phyloP scores from a whole-genome alignment of 1,140 invertebrate species.

The Lineus longissimus region DNA sequence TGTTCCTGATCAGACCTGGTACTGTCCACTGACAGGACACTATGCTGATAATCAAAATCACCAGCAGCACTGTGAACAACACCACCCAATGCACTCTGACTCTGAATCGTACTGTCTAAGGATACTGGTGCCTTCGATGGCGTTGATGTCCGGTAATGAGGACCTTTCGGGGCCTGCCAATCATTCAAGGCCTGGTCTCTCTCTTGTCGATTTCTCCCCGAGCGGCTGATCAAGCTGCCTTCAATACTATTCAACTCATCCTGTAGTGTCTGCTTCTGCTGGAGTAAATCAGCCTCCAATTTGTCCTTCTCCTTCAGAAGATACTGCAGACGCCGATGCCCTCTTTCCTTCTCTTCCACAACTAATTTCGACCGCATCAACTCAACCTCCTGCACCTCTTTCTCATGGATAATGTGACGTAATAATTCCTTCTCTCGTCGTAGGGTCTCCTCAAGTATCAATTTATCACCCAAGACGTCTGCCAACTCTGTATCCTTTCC shows the following conservation, averaged over 20 bases:
- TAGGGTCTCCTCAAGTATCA: slow-evolving; percentile 30
- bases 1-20: too few species aligned
- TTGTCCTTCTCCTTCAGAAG: slow-evolving; percentile 36
- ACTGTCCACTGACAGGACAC: too few species aligned
- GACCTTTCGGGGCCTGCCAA: background rate
- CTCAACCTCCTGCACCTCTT: slow-evolving; percentile 23
- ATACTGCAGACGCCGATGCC: slow-evolving; percentile 35
- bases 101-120: background rate
- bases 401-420: slow-evolving; percentile 24
- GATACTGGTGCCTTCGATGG: background rate
- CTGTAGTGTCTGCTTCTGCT: slow-evolving; percentile 40
- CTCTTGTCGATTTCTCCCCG: background rate
- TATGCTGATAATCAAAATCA: too few species aligned
- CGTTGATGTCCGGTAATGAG: background rate
- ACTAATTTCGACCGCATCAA: slow-evolving; percentile 22
- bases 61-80: too few species aligned
- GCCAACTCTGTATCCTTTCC: slow-evolving; percentile 21
- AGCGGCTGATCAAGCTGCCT: slow-evolving; percentile 21
- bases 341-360: slow-evolving; percentile 23
- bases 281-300: slow-evolving; percentile 40
- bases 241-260: slow-evolving; percentile 39
- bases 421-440: slow-evolving; percentile 30
- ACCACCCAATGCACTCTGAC: background rate
- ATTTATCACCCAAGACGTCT: slow-evolving; percentile 25
- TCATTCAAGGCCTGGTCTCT: background rate